phyloP scores from a whole-genome alignment of 2,888 invertebrate genomes.

The Caenorhabditis macrosperma region DNA sequence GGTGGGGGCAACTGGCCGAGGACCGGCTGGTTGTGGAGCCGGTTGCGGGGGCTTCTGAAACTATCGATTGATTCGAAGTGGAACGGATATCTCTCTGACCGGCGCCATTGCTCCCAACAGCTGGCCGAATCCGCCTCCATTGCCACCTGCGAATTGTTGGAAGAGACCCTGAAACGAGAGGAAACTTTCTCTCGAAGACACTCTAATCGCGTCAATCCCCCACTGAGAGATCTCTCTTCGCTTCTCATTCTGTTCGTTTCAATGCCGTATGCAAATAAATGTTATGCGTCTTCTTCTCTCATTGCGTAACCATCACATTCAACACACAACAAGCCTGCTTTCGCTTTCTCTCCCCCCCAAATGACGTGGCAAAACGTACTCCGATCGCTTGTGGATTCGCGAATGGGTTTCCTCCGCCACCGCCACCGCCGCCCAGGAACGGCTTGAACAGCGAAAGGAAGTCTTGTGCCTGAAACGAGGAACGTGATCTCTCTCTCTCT shows the following conservation, averaged over 20 bases:
- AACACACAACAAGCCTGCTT: slow-evolving; percentile 5
- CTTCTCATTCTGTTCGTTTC: slow-evolving; percentile 37
- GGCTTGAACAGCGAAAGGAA: slow-evolving; percentile 72
- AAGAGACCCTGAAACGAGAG: slow-evolving; percentile 59
- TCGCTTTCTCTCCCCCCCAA: neutral
- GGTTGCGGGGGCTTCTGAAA: slow-evolving; percentile 50
- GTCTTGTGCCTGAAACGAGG: slow-evolving; percentile 68
- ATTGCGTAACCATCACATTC: slow-evolving; percentile 40
- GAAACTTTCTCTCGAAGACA: neutral
- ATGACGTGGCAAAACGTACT: slow-evolving; percentile 26
- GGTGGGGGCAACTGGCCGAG: slow-evolving; percentile 36
- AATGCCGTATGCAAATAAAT: slow-evolving; percentile 43
- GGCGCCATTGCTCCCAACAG: slow-evolving; percentile 40
- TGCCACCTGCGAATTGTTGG: slow-evolving; percentile 64
- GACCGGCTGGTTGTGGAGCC: slow-evolving; percentile 18
- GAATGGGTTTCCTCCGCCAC: slow-evolving; percentile 56
- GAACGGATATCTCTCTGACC: neutral
- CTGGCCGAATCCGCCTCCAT: slow-evolving; percentile 60
- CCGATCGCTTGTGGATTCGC: slow-evolving; percentile 59
- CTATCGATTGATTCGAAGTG: too few relatives aligned
- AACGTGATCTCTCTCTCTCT: too few relatives aligned
- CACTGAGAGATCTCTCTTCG: neutral
- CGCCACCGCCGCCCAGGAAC: slow-evolving; percentile 66
- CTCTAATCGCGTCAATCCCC: slow-evolving; percentile 6
- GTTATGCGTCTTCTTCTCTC: slow-evolving; percentile 7